Evolutionary conservation across 37 sponge, comb jelly and placozoan genomes (phyloP), one percentile per base, ranked within the genome.

Genomic region (Halichondria panicea): DNA sequence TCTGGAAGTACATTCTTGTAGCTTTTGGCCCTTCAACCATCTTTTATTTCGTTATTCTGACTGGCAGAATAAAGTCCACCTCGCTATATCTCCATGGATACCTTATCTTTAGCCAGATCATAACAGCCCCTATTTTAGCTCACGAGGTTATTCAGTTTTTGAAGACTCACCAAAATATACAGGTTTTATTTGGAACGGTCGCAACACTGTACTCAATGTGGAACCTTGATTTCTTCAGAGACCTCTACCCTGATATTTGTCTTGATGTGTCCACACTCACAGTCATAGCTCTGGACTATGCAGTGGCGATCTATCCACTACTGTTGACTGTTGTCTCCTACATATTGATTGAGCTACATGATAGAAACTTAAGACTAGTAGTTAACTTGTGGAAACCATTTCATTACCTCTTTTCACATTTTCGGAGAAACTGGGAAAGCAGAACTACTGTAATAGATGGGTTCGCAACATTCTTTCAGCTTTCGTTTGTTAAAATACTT

Each of bases 401-500:
- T 13, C 39, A 4, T 3, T 24, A 25, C n/a, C 38, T 64, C 43
- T 38, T 68, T 30, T 27, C 39, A 42, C 44, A 66, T 3, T 68
- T 71, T 18, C 74, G 57, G 37, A 54, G 67, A 3, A 27, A 68
- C 4, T 78, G 68, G 63, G 65, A 83, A 9, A 63, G 70, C 0
- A 64, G 60, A 13, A 58, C 68, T 19, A 67, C 85, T n/a, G 31
- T 81, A 15, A 69, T 81, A 4, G 76, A 80, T 72, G 90, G 77
- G 15, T 63, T 81, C 42, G 81, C 72, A 0, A 70, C 85, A 19
- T 79, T 90, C 52, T 56, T 84, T 54, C 63, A 84, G 4, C 75
- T 90, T 22, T 84, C 90, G 40, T 76, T 72, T 58, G 54, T 63
- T 4, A 90, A 90, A 46, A 35, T 90, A 21, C 48, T 80, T 0